Conservation (phyloP, 2,797 vertebrate genomes). For the Spatula clypeata region DNA sequence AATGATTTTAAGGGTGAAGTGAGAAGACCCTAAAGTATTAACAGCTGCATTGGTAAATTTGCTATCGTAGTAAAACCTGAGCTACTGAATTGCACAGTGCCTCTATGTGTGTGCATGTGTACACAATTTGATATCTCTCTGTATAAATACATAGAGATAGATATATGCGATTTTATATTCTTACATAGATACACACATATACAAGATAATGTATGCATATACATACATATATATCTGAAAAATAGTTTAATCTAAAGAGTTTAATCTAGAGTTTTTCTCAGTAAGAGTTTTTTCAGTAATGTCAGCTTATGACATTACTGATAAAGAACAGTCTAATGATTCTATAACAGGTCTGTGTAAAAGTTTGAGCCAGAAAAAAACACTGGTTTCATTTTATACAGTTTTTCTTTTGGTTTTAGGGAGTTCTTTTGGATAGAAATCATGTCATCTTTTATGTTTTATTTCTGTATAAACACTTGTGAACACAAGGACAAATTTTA, state of each 20-base stretch:
- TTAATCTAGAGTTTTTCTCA: background rate
- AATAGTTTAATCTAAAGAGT: background rate
- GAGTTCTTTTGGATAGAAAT: background rate
- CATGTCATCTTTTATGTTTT: constrained; percentile 38
- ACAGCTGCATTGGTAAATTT: background rate
- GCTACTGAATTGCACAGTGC: background rate
- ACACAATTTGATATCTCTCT: background rate
- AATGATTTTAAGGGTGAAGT: background rate
- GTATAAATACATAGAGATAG: background rate
- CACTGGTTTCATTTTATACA: constrained; percentile 28
- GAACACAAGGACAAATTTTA: constrained; percentile 39
- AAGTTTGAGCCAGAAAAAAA: constrained; percentile 5
- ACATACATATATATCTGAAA: background rate
- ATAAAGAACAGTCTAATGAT: background rate
- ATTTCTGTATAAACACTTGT: constrained; percentile 40
- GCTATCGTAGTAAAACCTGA: background rate
- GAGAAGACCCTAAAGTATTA: background rate
- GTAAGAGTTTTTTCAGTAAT: no score
- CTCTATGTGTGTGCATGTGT: accelerated
- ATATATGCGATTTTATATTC: background rate
- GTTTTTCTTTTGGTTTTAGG: constrained; percentile 44
- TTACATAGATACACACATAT: background rate
- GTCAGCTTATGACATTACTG: background rate
- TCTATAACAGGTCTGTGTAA: background rate
- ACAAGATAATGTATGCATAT: background rate